Evolutionary conservation across 2,113 vertebrate genomes (phyloP), one percentile per base, ranked within the genome.

Genomic region (Natator depressus): DNA sequence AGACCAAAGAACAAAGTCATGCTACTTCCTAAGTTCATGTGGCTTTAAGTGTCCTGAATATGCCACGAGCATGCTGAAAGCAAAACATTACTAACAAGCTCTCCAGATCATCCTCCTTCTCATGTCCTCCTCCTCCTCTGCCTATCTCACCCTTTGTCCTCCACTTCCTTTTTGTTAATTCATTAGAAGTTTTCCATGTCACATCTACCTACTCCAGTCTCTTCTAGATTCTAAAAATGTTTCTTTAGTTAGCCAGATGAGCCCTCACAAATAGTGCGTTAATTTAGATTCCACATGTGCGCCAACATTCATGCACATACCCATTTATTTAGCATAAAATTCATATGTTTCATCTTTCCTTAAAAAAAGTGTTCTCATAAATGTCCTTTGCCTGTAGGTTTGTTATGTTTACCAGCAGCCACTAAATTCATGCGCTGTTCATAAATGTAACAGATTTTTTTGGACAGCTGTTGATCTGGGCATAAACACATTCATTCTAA

Each of bases 381-480:
- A 27, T 35, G 50, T 46, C 84, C 53, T 91, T 83, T 93, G 92
- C 91, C 96, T 95, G 42, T 46, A 96, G 91, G 90, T 96, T 95
- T 88, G 79, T 83, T 91, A 3, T 29, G 62, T 86, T 91, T 94
- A 91, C 85, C 82, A 88, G 92, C 88, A 95, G 94, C 93, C 91
- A 96, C 87, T 90, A 95, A 89, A 96, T 93, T 91, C 78, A 88
- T 72, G 88, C 5, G 53, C 72, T 93, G 51, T 93, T 94, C n/a
- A 87, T 59, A 96, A 96, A 93, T 53, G 22, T 27, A 59, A 75
- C 59, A 65, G 59, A 93, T 82, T 94, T 82, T 88, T 97, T 97
- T 93, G 93, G 95, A 97, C 94, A 97, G 94, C 85, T 97, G 94
- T 65, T 96, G 96, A 96, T 96, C 94, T 94, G 92, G 91, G 95